These are phyloP conservation scores for Beaufortia kweichowensis DNA, from an alignment of 2,113 vertebrate species.

Conservation along the genomic window DNA sequence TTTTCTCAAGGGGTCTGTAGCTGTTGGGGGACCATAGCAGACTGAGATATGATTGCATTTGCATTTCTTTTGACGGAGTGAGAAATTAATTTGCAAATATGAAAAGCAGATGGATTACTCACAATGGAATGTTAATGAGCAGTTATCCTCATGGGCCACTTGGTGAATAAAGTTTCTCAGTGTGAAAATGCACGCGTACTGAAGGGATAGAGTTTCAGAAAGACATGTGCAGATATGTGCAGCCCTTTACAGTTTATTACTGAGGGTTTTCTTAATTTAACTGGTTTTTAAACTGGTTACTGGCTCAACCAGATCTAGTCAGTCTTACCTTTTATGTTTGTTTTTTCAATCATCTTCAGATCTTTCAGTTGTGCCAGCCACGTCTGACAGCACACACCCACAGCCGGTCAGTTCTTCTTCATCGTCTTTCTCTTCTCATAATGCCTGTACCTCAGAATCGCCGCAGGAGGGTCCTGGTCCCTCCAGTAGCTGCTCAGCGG, in stretches of 20 bases:
- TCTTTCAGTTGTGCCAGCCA: slow-evolving; percentile 90
- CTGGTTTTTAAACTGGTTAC: background rate
- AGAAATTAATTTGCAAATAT: slow-evolving; percentile 70
- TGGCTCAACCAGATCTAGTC: background rate
- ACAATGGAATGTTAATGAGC: slow-evolving; percentile 63
- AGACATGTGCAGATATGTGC: background rate
- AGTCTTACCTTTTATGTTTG: background rate
- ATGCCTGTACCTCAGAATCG: slow-evolving; percentile 91
- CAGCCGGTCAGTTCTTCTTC: slow-evolving; percentile 82
- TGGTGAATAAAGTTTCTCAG: slow-evolving; percentile 41
- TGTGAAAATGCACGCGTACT: slow-evolving; percentile 6
- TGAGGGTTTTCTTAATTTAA: background rate
- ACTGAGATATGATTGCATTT: slow-evolving; percentile 60
- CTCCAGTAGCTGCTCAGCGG: slow-evolving; percentile 80
- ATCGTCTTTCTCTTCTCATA: slow-evolving; percentile 74
- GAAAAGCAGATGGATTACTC: slow-evolving; percentile 64
- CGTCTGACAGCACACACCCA: slow-evolving; percentile 81
- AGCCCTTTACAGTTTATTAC: background rate
- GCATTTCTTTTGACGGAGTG: slow-evolving; percentile 64
- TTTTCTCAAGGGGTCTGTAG: slow-evolving; percentile 26
- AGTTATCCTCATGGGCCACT: slow-evolving; percentile 27
- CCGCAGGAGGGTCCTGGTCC: slow-evolving; percentile 79
- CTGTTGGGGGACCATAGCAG: slow-evolving; percentile 37
- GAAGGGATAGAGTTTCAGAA: background rate
- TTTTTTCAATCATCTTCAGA: slow-evolving; percentile 71